phyloP scores from a whole-genome alignment of 92 coral and sea anemone species.

The Heteractis magnifica region DNA sequence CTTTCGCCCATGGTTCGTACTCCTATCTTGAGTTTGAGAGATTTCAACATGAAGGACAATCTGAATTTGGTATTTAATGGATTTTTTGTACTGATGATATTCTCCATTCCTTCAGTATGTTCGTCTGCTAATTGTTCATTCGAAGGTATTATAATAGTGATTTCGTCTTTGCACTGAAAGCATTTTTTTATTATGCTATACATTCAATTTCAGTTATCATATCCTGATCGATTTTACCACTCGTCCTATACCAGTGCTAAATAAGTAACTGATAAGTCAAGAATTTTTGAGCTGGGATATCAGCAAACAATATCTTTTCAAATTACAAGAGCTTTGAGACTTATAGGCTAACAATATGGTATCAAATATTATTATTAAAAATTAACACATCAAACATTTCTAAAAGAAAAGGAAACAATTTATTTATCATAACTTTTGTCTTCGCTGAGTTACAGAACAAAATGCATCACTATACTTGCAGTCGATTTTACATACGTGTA shows the following conservation, averaged over 20 bases:
- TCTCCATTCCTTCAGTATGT: not conserved
- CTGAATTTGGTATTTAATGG: not conserved
- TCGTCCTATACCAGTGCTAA: no score
- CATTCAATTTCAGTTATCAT: no score
- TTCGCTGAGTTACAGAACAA: not conserved
- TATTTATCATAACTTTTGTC: not conserved
- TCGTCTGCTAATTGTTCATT: not conserved
- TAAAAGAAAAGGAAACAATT: not conserved
- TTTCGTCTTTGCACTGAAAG: not conserved
- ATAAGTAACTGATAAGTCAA: not conserved
- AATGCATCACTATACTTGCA: not conserved
- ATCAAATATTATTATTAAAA: not conserved
- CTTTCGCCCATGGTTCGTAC: not conserved
- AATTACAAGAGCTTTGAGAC: not conserved
- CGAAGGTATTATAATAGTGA: not conserved
- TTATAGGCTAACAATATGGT: not conserved
- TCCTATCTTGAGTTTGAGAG: not conserved
- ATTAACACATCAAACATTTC: not conserved
- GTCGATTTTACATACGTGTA: not conserved
- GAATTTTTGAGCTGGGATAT: not conserved
- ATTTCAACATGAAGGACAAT: not conserved
- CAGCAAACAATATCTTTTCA: not conserved
- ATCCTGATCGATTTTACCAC: no score
- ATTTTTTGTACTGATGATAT: not conserved
- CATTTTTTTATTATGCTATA: no score